These are phyloP conservation scores for Luffia ferchaultella DNA, from an alignment of 2,888 invertebrate genomes.

Conservation along the genomic window DNA sequence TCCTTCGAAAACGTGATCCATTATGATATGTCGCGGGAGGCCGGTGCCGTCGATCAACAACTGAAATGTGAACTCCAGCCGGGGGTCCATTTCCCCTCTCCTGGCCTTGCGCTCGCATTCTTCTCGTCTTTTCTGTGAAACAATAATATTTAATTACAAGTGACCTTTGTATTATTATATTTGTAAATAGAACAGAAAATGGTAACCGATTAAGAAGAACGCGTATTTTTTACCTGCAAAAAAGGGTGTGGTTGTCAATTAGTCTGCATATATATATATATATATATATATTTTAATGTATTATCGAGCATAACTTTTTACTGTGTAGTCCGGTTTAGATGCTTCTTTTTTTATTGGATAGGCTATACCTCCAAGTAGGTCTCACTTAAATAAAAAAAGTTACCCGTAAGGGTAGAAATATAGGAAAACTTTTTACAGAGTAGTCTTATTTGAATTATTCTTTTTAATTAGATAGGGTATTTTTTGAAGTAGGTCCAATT, in stretches of 20 bases:
- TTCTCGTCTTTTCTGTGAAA: conserved; percentile 73
- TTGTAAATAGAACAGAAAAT: neutral
- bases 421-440: neutral
- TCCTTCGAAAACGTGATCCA: conserved; percentile 91
- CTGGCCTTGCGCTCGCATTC: conserved; percentile 93
- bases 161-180: neutral
- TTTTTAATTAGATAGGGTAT: too few species aligned
- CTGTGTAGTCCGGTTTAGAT: too few species aligned
- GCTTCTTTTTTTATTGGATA: neutral
- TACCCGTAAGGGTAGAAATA: neutral
- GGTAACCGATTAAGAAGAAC: too few species aligned
- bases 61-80: conserved; percentile 90
- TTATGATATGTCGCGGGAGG: conserved; percentile 82
- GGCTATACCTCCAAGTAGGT: neutral
- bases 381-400: neutral
- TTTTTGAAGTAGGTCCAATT: too few species aligned
- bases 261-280: neutral
- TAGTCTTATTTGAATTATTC: neutral
- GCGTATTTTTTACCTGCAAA: neutral
- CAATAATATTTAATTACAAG: conserved; percentile 7
- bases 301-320: neutral
- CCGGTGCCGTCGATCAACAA: conserved; percentile 86
- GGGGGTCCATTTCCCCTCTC: conserved; percentile 91
- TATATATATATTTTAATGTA: neutral
- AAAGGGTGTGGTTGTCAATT: neutral